Conservation (phyloP, 2,113 vertebrate species). For the Haemorhous mexicanus region DNA sequence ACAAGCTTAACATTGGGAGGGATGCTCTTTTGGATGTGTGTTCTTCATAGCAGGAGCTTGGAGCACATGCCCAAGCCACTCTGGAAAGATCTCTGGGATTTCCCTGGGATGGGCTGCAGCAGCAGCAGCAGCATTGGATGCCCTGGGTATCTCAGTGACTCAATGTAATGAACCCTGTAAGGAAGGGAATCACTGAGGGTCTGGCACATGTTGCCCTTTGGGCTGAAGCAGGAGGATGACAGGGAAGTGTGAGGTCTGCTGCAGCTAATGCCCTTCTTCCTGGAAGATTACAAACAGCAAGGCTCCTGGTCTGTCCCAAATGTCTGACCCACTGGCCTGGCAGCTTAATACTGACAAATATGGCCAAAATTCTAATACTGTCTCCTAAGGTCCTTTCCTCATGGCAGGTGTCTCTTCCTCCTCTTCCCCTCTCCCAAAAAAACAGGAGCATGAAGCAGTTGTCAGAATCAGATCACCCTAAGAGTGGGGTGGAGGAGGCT, state of each 20-base stretch:
- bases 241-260: not conserved
- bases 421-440: not conserved
- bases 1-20: not conserved
- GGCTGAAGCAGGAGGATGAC: not conserved
- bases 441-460: not conserved
- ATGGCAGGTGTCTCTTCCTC: not conserved
- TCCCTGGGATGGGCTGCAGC: not conserved
- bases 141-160: not conserved
- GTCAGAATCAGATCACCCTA: not conserved
- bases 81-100: not conserved
- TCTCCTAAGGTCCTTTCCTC: constrained; percentile 1
- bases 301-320: not conserved
- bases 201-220: not conserved
- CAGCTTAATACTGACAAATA: constrained; percentile 72
- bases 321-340: not conserved
- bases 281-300: constrained; percentile 25
- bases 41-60: not conserved
- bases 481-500: not conserved
- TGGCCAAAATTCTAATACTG: constrained; percentile 65
- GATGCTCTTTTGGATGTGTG: not conserved
- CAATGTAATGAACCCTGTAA: not conserved
- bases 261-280: constrained; percentile 28
- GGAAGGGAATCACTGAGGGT: not conserved
- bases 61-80: not conserved
- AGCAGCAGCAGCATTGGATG: constrained; percentile 37